Conservation (phyloP, 1,140 invertebrate genomes). For the Drosophila nigromelanica region DNA sequence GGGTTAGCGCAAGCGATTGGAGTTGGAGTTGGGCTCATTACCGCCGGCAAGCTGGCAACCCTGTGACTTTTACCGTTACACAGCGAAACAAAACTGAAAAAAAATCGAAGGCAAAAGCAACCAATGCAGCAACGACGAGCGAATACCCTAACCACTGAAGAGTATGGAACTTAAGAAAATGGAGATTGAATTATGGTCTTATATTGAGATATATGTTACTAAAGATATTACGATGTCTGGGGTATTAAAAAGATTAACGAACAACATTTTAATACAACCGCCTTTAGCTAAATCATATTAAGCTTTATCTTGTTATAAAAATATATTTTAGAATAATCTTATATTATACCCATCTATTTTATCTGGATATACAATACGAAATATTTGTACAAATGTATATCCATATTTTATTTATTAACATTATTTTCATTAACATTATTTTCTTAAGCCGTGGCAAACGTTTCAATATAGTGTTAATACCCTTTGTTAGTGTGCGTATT, state of each 20-base stretch:
- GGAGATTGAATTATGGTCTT: too few species aligned
- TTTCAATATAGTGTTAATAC: not conserved
- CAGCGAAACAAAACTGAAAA: slow-evolving; percentile 40
- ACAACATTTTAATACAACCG: too few species aligned
- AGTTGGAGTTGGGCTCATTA: slow-evolving; percentile 51
- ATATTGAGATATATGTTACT: too few species aligned
- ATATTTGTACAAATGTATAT: not conserved
- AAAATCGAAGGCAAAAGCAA: slow-evolving; percentile 24
- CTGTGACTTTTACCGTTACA: slow-evolving; percentile 37
- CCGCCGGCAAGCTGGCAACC: slow-evolving; percentile 37
- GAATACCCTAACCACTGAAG: slow-evolving; percentile 1
- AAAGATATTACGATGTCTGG: too few species aligned
- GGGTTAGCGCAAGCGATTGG: not conserved
- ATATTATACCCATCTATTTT: too few species aligned
- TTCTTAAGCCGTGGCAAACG: not conserved
- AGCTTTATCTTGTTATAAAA: too few species aligned
- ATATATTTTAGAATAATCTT: too few species aligned
- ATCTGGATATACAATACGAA: too few species aligned
- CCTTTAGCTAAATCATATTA: too few species aligned
- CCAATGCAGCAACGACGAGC: not conserved
- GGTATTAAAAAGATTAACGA: too few species aligned
- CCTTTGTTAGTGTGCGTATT: not conserved
- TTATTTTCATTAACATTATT: too few species aligned
- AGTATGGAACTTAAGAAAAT: not conserved
- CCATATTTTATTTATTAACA: not conserved